These are phyloP conservation scores for Origma solitaria DNA, from an alignment of 2,113 vertebrate species.

Conservation along the genomic window DNA sequence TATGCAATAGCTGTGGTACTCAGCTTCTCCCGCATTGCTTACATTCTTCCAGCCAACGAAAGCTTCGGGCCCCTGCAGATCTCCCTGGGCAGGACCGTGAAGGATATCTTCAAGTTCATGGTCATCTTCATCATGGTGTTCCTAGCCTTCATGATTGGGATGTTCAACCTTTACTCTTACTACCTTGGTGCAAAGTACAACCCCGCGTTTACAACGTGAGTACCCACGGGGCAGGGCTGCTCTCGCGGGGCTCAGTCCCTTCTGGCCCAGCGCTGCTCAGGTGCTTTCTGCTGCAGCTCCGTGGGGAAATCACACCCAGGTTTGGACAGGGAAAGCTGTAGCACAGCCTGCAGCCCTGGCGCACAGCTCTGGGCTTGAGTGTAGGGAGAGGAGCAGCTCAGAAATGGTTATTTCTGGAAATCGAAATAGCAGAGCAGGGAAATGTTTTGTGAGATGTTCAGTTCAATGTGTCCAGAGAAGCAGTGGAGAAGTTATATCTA, in stretches of 20 bases:
- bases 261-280: rapidly evolving
- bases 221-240: not conserved
- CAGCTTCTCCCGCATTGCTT: slow-evolving; percentile 96
- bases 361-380: not conserved
- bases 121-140: slow-evolving; percentile 99
- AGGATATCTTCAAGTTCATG: slow-evolving; percentile 99
- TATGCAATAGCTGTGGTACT: slow-evolving; percentile 95
- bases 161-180: slow-evolving; percentile 99
- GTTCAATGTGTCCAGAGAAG: not conserved
- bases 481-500: not conserved
- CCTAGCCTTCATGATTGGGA: slow-evolving; percentile 98
- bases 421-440: not conserved
- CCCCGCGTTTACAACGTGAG: slow-evolving; percentile 97
- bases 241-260: not conserved
- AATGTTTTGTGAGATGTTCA: not conserved
- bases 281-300: rapidly evolving
- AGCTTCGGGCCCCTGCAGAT: slow-evolving; percentile 98
- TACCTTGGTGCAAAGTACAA: slow-evolving; percentile 98
- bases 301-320: not conserved
- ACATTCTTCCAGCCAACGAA: slow-evolving; percentile 97
- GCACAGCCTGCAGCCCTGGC: not conserved
- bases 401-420: not conserved
- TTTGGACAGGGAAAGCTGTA: not conserved
- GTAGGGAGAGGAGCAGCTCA: rapidly evolving
- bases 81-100: slow-evolving; percentile 93